Base-by-base conservation (phyloP, 1,140 invertebrate genomes). In the Apis dorsata region DNA sequence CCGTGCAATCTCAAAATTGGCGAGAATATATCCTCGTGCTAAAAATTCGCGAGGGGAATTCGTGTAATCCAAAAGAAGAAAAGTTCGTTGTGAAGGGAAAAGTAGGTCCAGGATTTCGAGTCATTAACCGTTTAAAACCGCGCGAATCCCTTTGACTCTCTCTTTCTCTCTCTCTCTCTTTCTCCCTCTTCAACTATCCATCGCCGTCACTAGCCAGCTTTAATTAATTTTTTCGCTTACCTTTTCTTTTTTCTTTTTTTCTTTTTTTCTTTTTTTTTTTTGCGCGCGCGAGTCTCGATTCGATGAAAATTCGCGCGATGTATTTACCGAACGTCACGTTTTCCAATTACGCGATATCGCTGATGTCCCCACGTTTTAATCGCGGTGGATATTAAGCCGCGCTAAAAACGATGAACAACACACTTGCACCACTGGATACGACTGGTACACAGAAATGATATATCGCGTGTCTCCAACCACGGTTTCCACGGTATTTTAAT, bases 251-350 rank as follows among this genome's bases (percentile, higher is more conserved):
- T 11, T 34, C 34, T 34, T 34, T 34, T 34, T 24, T 24, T 63
- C n/a, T 34, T 34, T 34, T 34, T 34, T 34, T 34, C 2, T 34
- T 34, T 44, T 44, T 44, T 5, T 44, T 34, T 34, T 34, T 34
- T 34, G 34, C 2, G 34, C 34, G 0, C 34, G 5, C 34, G 34
- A 44, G 5, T 44, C 34, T 44, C 5, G 63, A 7, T 59, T n/a
- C 77, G 66, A 70, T 68, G 77, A 62, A 79, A 79, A 69, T 70
- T 62, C 77, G 13, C 65, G 19, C 55, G 55, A 57, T 57, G 60
- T 74, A 74, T 81, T 81, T 81, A 74, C 71, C 71, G 53, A 57
- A 74, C 71, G 79, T 81, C 79, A 74, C 79, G 79, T 81, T 81
- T 81, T 81, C 70, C 79, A 81, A 81, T 81, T 81, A 81, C 79